Conservation (phyloP, 1,140 invertebrate genomes). For the Nixonia krombeini region DNA sequence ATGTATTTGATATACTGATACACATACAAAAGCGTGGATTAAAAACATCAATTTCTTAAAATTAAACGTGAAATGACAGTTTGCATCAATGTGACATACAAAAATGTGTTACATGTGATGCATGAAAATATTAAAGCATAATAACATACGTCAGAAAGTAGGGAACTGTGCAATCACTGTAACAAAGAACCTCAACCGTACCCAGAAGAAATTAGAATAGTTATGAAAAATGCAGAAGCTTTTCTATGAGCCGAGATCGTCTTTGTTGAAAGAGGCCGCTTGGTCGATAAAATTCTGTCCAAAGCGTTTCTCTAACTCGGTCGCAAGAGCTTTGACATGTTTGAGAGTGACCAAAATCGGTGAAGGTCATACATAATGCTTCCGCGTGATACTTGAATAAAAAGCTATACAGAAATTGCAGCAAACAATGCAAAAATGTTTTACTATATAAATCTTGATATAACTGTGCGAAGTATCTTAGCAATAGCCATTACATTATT, state of each 20-base stretch:
- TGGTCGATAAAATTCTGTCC: slow-evolving; percentile 26
- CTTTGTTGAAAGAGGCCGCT: slow-evolving; percentile 25
- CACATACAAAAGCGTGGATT: too few species aligned
- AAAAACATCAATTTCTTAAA: background rate
- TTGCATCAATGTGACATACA: background rate
- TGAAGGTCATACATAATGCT: too few species aligned
- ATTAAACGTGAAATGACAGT: background rate
- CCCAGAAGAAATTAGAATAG: slow-evolving; percentile 32
- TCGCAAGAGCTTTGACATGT: too few species aligned
- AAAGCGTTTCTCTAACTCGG: slow-evolving; percentile 29
- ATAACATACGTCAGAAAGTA: slow-evolving; percentile 1
- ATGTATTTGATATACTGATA: too few species aligned
- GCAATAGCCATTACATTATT: too few species aligned
- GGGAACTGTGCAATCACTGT: slow-evolving; percentile 12
- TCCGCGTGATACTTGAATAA: too few species aligned
- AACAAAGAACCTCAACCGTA: slow-evolving; percentile 18
- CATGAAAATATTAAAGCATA: background rate
- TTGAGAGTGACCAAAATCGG: too few species aligned
- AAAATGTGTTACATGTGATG: background rate
- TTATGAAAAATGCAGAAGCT: slow-evolving; percentile 35
- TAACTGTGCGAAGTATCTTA: too few species aligned
- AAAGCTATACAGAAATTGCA: too few species aligned
- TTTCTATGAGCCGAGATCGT: slow-evolving; percentile 23
- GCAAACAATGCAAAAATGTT: too few species aligned
- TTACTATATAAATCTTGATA: too few species aligned